Base-by-base conservation (phyloP, 2,113 vertebrate genomes). In the Nothocercus nigrocapillus region DNA sequence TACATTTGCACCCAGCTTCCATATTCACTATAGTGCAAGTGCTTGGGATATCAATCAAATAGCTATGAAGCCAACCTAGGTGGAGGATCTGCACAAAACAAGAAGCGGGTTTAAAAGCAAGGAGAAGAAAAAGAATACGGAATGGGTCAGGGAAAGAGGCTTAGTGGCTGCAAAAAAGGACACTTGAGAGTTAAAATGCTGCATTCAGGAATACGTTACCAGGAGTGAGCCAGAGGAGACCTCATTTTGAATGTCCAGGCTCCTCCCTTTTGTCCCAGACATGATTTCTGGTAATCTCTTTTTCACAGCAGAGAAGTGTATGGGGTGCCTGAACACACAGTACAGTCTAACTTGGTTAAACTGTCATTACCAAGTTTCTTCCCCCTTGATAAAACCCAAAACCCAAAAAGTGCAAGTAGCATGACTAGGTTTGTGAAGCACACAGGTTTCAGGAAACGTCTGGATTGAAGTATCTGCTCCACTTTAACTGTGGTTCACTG, bases 21-120 rank as follows among this genome's bases (percentile, higher is more conserved):
- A 58, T 76, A 45, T 4, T 86, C 1, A 0, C 62, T 68, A 36
- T 47, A 82, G 83, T 77, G 92, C 86, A 94, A 93, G 88, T 53
- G 73, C 68, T 56, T 38, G 56, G 51, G 81, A 36, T 34, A 7
- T 66, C 28, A 64, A 8, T 79, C 32, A 3, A 32, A 38, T 73
- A 40, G 28, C 90, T 95, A 78, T 72, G 86, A 94, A 94, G 92
- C 62, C 7, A 27, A 53, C 42, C 80, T 64, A 44, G 84, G 34
- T 78, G 83, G 51, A 92, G 54, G n/a, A 88, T 18, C 64, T 74
- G 42, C 69, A 78, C 32, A 25, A 88, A 94, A 92, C 11, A 54
- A 75, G 40, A 28, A 85, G 59, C 17, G 36, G 81, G 51, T 94
- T 88, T 82, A 42, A 84, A 86, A 69, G 51, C 62, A 82, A 45